Evolutionary conservation across 2,888 invertebrate species (phyloP), one percentile per base, ranked within the genome.

Genomic region (Rhopalosiphum nymphaeae): DNA sequence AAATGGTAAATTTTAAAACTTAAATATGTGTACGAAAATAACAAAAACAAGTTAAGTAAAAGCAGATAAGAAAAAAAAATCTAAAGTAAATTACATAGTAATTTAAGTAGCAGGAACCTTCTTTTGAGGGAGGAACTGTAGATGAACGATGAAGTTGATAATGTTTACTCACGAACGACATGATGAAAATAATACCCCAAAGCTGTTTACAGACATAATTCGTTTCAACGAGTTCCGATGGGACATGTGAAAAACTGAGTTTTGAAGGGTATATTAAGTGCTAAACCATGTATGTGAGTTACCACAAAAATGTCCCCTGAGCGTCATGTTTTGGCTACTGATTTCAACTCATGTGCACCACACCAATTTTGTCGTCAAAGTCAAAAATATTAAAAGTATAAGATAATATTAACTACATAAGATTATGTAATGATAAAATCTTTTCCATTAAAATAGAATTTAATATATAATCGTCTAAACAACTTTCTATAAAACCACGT

Each of bases 231-330:
- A 46, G 86, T 86, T 86, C 91, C 57, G n/a, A 61, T 46, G 91
- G 86, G 57, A 91, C 46, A 57, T 25, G 85, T n/a, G 86, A 57
- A 91, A 86, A 57, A 36, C 57, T 16, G 86, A 46, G 44, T 57
- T 86, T 86, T 13, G 90, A 78, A 90, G 67, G 90, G 90, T 46
- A 25, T 46, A 57, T 89, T 93, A 93, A 93, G 93, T 93, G 93
- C 93, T 78, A 93, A 93, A 93, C 78, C 89, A 53, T 93, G 93
- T 93, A 93, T 56, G 53, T 29, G n/a, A 86, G 91, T n/a, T n/a
- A n/a, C n/a, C 44, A 2, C 46, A 86, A 91, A 91, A 91, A 91
- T 57, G 86, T 91, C 91, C n/a, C 91, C 25, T 10, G n/a, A 86
- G 46, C 46, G 57, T 46, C 86, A 25, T 91, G 57, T 91, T 57